Evolutionary conservation across 2,113 vertebrate species (phyloP).

Genomic region (Rostratula benghalensis): DNA sequence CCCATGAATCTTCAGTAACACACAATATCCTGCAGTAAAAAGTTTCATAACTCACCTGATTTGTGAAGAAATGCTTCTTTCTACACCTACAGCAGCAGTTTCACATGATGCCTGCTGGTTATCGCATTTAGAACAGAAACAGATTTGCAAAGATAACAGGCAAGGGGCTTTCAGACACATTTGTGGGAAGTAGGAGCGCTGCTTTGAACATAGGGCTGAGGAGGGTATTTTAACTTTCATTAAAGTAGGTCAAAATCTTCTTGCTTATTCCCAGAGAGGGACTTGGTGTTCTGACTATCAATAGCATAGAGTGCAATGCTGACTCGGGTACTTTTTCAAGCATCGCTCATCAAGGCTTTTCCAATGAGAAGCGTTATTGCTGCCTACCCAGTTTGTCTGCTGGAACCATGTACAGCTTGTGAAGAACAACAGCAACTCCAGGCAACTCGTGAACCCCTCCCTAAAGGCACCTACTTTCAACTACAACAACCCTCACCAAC

Average conservation of each 20-base stretch:
- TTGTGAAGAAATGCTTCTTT: neutral
- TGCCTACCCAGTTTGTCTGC: neutral
- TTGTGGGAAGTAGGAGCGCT: neutral
- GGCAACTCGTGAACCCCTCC: neutral
- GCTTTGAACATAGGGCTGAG: neutral
- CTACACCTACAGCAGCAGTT: neutral
- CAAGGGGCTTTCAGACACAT: neutral
- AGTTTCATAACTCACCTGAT: neutral
- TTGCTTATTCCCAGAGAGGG: conserved; percentile 30
- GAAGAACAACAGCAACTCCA: neutral
- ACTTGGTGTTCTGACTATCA: conserved; percentile 12
- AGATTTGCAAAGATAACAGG: neutral
- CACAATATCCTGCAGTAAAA: neutral
- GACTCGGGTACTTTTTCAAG: neutral
- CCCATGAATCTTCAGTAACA: neutral
- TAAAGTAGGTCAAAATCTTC: conserved; percentile 46
- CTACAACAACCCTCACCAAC: neutral
- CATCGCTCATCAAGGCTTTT: neutral
- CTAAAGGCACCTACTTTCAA: neutral
- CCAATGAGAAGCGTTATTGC: neutral
- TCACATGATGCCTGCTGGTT: neutral
- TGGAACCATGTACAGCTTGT: neutral
- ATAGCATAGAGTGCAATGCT: neutral
- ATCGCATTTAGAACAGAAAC: fast-evolving
- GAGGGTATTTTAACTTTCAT: neutral